Evolutionary conservation across 2,797 vertebrate species (phyloP).

Genomic region (Crossoptilon crossoptilon): DNA sequence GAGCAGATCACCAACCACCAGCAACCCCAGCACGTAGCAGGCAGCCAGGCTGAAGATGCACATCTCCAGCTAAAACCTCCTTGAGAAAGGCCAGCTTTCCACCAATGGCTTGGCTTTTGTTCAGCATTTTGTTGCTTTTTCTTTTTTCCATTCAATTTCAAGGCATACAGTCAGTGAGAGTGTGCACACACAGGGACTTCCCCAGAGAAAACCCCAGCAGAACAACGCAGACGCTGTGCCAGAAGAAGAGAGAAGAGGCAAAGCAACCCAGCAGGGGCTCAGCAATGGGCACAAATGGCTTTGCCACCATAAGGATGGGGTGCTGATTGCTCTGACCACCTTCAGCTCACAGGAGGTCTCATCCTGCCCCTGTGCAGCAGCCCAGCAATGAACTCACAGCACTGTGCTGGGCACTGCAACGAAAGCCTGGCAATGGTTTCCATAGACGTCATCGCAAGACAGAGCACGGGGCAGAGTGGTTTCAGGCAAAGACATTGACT

Average conservation of each 20-base stretch:
- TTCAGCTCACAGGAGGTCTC: background rate
- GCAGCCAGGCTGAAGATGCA: background rate
- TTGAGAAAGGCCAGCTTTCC: background rate
- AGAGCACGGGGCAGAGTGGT: background rate
- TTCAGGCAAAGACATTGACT: background rate
- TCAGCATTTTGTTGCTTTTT: background rate
- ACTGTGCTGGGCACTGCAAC: too few relatives aligned
- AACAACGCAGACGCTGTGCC: rapidly evolving
- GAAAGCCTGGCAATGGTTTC: background rate
- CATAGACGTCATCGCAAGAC: background rate
- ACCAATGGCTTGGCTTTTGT: background rate
- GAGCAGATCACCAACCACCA: background rate
- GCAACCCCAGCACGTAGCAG: background rate
- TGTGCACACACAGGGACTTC: background rate
- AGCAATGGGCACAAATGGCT: background rate
- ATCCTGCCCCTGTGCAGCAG: background rate
- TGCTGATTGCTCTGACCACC: rapidly evolving
- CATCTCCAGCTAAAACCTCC: background rate
- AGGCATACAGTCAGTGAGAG: background rate
- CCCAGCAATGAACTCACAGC: background rate
- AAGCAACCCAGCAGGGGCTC: rapidly evolving
- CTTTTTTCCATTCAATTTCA: background rate
- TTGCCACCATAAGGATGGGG: too few relatives aligned
- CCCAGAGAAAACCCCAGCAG: background rate
- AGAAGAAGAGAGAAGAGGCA: background rate